Evolutionary conservation across 2,888 invertebrate species (phyloP).

Genomic region (Athripsodes cinereus): DNA sequence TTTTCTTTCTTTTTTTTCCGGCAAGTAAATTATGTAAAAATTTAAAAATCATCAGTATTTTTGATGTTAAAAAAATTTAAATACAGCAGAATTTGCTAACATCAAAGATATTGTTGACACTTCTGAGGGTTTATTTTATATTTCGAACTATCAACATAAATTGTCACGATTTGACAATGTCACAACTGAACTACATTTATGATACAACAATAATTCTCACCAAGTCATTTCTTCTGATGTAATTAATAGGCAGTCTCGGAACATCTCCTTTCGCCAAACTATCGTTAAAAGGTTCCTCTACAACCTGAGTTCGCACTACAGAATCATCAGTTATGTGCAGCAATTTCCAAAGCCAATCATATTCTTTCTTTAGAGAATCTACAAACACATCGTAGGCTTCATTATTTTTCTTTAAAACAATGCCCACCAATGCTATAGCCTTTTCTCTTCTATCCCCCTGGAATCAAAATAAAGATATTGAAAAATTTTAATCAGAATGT

Average conservation of each 20-base stretch:
- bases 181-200: too few relatives aligned
- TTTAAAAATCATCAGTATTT: too few relatives aligned
- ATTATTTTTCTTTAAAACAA: constrained; percentile 39
- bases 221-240: constrained; percentile 45
- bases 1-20: too few relatives aligned
- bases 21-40: too few relatives aligned
- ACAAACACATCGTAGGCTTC: constrained; percentile 51
- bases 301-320: constrained; percentile 29
- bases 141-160: too few relatives aligned
- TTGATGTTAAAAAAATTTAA: too few relatives aligned
- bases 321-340: constrained; percentile 32
- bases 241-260: constrained; percentile 51
- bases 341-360: constrained; percentile 52
- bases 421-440: constrained; percentile 39
- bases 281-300: constrained; percentile 45
- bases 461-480: constrained; percentile 28
- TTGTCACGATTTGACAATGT: too few relatives aligned
- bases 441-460: constrained; percentile 41
- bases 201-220: constrained; percentile 36
- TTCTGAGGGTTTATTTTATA: too few relatives aligned
- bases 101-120: too few relatives aligned
- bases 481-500: neutral
- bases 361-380: constrained; percentile 48
- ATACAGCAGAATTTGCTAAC: too few relatives aligned
- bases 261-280: constrained; percentile 52